Base-by-base conservation (phyloP, 1,140 invertebrate genomes). In the Macrosteles quadrilineatus region DNA sequence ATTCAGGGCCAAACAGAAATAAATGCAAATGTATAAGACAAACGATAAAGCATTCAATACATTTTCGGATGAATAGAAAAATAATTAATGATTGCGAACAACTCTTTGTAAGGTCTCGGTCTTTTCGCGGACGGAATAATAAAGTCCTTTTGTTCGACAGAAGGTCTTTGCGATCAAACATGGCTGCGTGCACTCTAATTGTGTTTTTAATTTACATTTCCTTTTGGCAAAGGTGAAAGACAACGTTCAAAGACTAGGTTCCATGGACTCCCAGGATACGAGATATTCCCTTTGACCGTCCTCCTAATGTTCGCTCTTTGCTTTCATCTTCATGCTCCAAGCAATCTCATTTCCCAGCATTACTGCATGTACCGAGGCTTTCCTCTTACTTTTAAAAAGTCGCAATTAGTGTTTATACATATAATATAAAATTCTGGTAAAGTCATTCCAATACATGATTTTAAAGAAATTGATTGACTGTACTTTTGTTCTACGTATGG, bases 201-300 rank as follows among this genome's bases (percentile, higher is more conserved):
- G 55, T 59, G 55, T 59, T 59, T 59, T 59, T 59, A 59, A 59
- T 59, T 59, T 59, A 59, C 55, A 59, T 59, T 59, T 59, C 55
- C 55, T 59, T 59, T 59, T 30, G 23, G 55, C 27, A 59, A 59
- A 21, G 55, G 55, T 25, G 23, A 59, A 59, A 59, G 55, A 59
- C 55, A 27, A 59, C 21, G 27, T 30, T 59, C 55, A 59, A 59
- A 59, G 55, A 25, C 55, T 11, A 19, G 4, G 47, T 6, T 59
- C 27, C 21, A 59, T 14, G 27, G 55, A 59, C 21, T 59, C 55
- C 55, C 55, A 23, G 55, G 55, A 59, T 21, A 29, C 23, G 55
- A 59, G 55, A 59, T 27, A 59, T 59, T 59, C 55, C 14, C 55
- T 59, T 59, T 59, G 55, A 59, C 27, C 23, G 4, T 11, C 36